Evolutionary conservation across 2,113 vertebrate genomes (phyloP), one percentile per base, ranked within the genome.

Genomic region (Leptobrachium leishanense): DNA sequence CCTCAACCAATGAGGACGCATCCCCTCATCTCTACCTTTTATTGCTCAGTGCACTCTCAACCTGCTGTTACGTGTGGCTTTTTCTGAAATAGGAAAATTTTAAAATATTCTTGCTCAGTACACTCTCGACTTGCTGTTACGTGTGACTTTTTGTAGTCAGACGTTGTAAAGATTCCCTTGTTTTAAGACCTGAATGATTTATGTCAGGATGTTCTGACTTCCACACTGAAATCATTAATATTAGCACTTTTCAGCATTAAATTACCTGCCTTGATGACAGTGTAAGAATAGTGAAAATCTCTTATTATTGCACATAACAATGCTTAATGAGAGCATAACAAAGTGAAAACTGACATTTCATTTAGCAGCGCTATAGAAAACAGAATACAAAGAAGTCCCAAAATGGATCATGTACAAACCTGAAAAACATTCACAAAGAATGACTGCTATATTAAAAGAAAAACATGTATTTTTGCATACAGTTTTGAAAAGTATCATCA

Each of bases 281-380:
- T 20, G 39, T 50, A 63, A 71, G 40, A 31, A 63, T 54, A 40
- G 50, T 75, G 0, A 12, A 57, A 46, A 41, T 43, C 11, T 77
- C 41, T 59, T 68, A 68, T 40, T 15, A 20, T 62, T 39, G 39
- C 9, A 41, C 41, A 43, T 63, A 46, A 77, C 42, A 63, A 69
- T 70, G 42, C 55, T 63, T 67, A 70, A 54, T 62, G 40, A 70
- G 66, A 77, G 63, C 68, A 70, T 62, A 77, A 63, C 53, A 76
- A 77, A 77, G 54, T 70, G 68, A 77, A 77, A 70, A 31, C 20
- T 31, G 20, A 31, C 41, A 67, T 77, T 66, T 77, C 76, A 77
- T 69, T 77, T 77, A 44, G 70, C n/a, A 70, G 68, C 63, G 50
- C 54, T 63, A 70, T 70, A 63, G 54, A 50, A 44, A 71, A 42